phyloP scores from a whole-genome alignment of 2,888 invertebrate genomes.

The Pandemis corylana region DNA sequence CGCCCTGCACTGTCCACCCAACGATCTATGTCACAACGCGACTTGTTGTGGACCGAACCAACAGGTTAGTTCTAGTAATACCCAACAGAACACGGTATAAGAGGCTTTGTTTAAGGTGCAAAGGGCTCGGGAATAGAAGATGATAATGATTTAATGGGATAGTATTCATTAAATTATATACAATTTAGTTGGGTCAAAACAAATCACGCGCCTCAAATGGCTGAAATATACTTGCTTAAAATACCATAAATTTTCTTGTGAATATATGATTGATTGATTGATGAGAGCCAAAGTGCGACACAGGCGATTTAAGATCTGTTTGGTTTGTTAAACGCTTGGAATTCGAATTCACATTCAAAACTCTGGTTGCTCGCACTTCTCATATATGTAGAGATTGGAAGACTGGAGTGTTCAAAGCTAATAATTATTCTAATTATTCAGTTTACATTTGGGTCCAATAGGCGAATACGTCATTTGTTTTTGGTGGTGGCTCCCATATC shows the following conservation, averaged over 20 bases:
- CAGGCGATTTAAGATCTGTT: too few species aligned
- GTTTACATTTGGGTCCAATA: background rate
- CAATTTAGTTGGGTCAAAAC: too few species aligned
- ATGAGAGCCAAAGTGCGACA: too few species aligned
- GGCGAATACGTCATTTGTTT: background rate
- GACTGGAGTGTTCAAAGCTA: background rate
- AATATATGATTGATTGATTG: too few species aligned
- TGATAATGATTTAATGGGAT: too few species aligned
- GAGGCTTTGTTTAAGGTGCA: background rate
- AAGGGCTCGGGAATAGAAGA: background rate
- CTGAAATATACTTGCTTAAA: too few species aligned
- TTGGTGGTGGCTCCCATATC: background rate
- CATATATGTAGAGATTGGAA: too few species aligned
- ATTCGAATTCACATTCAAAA: background rate
- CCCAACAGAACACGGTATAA: background rate
- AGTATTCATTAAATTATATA: too few species aligned
- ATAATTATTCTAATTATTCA: background rate
- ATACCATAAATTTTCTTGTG: too few species aligned
- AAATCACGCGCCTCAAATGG: too few species aligned
- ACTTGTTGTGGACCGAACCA: slow-evolving; percentile 95
- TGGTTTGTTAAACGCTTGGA: too few species aligned
- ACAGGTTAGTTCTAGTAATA: slow-evolving; percentile 82
- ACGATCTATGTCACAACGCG: slow-evolving; percentile 93
- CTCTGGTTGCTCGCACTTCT: background rate
- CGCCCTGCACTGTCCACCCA: slow-evolving; percentile 94